Percentiles rank a stretch among this genome's conserved stretches.
phyloP scores from a whole-genome alignment of 2,797 vertebrate genomes.

The Trichosurus vulpecula region DNA sequence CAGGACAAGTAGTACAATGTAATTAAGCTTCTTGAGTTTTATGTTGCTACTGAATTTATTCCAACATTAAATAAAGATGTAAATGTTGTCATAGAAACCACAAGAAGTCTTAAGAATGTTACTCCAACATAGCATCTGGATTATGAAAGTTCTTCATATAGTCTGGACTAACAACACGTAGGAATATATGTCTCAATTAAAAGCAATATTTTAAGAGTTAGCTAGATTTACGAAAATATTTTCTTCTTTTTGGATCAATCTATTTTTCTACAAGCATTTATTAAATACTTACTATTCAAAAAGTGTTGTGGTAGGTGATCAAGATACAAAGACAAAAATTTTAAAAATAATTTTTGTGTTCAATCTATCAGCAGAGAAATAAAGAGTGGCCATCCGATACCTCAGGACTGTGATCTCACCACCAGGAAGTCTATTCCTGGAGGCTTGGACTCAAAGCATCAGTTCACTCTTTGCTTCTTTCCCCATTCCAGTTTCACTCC shows the following conservation, averaged over 20 bases:
- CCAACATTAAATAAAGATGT: neutral
- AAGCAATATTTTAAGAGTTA: neutral
- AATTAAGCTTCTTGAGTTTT: neutral
- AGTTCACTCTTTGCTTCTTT: neutral
- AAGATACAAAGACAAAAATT: neutral
- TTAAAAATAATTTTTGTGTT: neutral
- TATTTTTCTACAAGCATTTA: neutral
- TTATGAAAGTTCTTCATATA: neutral
- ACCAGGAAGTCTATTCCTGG: neutral
- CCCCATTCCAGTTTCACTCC: neutral
- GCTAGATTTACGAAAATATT: neutral
- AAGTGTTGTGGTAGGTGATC: neutral
- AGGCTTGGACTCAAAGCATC: neutral
- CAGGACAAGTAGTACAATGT: neutral
- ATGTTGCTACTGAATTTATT: neutral
- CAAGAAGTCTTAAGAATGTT: neutral
- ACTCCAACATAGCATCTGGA: neutral
- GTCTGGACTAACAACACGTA: neutral
- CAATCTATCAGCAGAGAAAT: neutral
- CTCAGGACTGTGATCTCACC: neutral
- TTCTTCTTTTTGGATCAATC: neutral
- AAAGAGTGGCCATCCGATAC: neutral
- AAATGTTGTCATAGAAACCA: neutral
- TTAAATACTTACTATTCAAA: neutral
- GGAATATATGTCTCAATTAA: neutral